These are phyloP conservation scores for Zaprionus capensis DNA, from an alignment of 1,140 invertebrate species.

Conservation along the genomic window DNA sequence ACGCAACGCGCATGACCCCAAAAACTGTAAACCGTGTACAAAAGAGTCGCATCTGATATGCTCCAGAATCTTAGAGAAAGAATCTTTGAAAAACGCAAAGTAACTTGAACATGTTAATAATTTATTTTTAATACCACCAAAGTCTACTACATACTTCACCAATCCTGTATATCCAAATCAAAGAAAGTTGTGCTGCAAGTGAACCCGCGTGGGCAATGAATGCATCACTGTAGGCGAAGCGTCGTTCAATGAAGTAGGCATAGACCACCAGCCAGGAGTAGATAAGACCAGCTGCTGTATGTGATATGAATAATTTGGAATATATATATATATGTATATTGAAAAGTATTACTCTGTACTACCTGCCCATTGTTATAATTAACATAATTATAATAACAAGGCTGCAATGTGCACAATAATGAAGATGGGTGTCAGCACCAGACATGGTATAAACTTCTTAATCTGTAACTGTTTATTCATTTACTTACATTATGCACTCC, in stretches of 20 bases:
- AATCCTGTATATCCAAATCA: conserved; percentile 14
- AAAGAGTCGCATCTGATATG: background rate
- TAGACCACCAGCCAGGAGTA: conserved; percentile 64
- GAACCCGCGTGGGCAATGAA: conserved; percentile 13
- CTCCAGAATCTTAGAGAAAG: background rate
- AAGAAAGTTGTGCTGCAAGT: conserved; percentile 24
- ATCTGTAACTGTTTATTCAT: too few species aligned
- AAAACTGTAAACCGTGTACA: conserved; percentile 28
- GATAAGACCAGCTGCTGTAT: conserved; percentile 50
- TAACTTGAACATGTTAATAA: conserved; percentile 9
- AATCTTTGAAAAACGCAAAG: conserved; percentile 3
- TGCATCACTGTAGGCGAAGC: conserved; percentile 62
- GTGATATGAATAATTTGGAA: background rate
- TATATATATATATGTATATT: background rate
- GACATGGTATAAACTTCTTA: conserved; percentile 49
- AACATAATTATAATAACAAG: conserved; percentile 43
- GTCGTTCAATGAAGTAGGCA: conserved; percentile 61
- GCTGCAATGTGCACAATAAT: conserved; percentile 51
- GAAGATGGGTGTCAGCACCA: conserved; percentile 51
- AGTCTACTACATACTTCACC: background rate
- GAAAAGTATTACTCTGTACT: background rate
- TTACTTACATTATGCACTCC: conserved; percentile 66
- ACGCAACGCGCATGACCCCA: conserved; percentile 42
- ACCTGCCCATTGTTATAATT: conserved; percentile 38
- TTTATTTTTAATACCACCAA: conserved; percentile 15